Evolutionary conservation across 2,888 invertebrate genomes (phyloP), one percentile per base, ranked within the genome.

Genomic region (Rhingia rostrata): DNA sequence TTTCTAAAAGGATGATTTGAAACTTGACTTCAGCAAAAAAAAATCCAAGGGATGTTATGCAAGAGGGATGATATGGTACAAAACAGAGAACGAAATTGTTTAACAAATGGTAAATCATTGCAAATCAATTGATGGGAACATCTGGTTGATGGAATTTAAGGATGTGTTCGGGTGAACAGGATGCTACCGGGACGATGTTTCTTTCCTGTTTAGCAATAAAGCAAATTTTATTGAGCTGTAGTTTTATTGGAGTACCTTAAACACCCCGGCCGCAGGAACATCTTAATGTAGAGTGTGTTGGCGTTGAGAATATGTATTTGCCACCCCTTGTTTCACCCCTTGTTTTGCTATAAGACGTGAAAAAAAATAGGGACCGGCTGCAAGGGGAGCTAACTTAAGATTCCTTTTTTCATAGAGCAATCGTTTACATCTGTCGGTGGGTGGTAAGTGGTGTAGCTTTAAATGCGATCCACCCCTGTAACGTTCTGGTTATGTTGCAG

Each of bases 161-260:
- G 75, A 41, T 39, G 82, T 72, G 47, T 14, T 30, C 41, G 77
- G 66, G 12, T 43, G 58, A 37, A 60, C 30, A 35, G 33, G 37
- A 63, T 53, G 12, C 6, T 9, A 9, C 22, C 45, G 33, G 70
- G 54, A 58, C 22, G 32, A 51, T 39, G 14, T 53, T 54, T 14
- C n/a, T 32, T 53, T 60, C 80, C 47, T 86, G 88, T 87, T 87
- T 87, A 86, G 87, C 87, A 89, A 90, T 89, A 91, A 90, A 90
- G 88, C 89, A 90, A 88, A 90, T 89, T 90, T 90, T 90, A 91
- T 90, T 90, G 90, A 90, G 90, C 88, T 90, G 89, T 89, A 88
- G 89, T 56, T 58, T 56, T 56, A 47, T 12, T 22, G 22, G 22
- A 45, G 30, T 12, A 37, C 30, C 51, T 30, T n/a, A 70, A 70